Percentiles rank a stretch among this genome's conserved stretches.
These are phyloP conservation scores for Drosophila pallidifrons DNA, from an alignment of 1,140 invertebrate species.

Conservation along the genomic window DNA sequence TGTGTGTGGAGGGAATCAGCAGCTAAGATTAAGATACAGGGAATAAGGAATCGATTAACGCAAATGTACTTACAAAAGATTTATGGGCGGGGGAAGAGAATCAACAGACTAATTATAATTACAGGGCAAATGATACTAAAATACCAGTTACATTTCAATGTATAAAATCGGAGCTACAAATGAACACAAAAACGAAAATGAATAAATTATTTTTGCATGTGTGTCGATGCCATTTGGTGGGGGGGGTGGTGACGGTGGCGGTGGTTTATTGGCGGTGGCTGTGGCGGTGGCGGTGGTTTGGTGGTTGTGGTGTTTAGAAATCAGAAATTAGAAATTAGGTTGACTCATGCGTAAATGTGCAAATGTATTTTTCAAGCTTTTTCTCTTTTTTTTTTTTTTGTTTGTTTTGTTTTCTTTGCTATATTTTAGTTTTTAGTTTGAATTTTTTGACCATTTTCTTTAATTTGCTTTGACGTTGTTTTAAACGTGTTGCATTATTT, in stretches of 20 bases:
- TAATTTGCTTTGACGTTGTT: slow-evolving; percentile 53
- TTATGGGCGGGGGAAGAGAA: slow-evolving; percentile 30
- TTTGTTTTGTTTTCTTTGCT: slow-evolving; percentile 33
- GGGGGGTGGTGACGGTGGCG: background rate
- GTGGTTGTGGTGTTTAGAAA: slow-evolving; percentile 39
- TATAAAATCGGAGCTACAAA: slow-evolving; percentile 61
- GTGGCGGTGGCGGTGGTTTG: slow-evolving; percentile 20
- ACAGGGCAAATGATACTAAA: slow-evolving; percentile 56
- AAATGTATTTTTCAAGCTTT: slow-evolving; percentile 85
- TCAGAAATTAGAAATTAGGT: slow-evolving; percentile 63
- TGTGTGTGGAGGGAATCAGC: slow-evolving; percentile 59
- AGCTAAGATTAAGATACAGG: slow-evolving; percentile 56
- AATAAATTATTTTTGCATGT: slow-evolving; percentile 35
- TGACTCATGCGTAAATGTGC: slow-evolving; percentile 85
- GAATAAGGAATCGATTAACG: slow-evolving; percentile 36
- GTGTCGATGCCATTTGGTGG: slow-evolving; percentile 35
- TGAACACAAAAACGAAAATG: slow-evolving; percentile 35
- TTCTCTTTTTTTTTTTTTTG: slow-evolving; percentile 48
- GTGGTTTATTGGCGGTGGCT: slow-evolving; percentile 28
- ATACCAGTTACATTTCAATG: slow-evolving; percentile 36
- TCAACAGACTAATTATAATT: slow-evolving; percentile 55
- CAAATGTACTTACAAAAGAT: slow-evolving; percentile 49
- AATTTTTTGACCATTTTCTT: slow-evolving; percentile 53
- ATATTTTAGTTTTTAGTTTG: slow-evolving; percentile 44
- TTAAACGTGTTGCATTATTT: slow-evolving; percentile 54